Base-by-base conservation (phyloP, 2,797 vertebrate species). In the Brotula barbata region DNA sequence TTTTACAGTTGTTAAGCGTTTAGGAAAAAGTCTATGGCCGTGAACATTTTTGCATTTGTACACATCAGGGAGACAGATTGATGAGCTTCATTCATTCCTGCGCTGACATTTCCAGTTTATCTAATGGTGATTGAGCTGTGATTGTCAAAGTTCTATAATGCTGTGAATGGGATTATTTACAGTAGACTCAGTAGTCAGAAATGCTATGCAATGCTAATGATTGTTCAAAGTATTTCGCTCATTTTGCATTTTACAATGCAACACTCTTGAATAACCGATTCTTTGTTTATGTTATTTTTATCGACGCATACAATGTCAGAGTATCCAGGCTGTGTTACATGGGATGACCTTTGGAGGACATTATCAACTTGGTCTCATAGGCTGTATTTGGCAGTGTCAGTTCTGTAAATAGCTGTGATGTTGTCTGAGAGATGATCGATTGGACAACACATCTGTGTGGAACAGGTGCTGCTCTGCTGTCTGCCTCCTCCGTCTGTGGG, bases 391-490 rank as follows among this genome's bases (percentile, higher is more conserved):
- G 48, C 77, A 63, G 45, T 65, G 75, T 81, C 75, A 68, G 48
- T 71, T 64, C 40, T 59, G 46, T 83, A 86, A 85, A 79, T 75
- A 64, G 78, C 77, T 81, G 67, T 87, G 82, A 83, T 85, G 69
- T 73, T 61, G 75, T 82, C 72, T 80, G 59, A 65, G 69, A 82
- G 77, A 78, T 81, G 83, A 88, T 87, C 53, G 80, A 86, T 88
- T 84, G 28, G 33, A 64, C 52, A 72, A 73, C 80, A 87, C 83
- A 85, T 87, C 85, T 89, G 84, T 64, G 57, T 77, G 70, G 78
- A 87, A 72, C 84, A 89, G 85, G 81, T 85, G 85, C 72, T 61
- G 58, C 64, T 64, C 75, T 51, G 53, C 64, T 48, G 60, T 64
- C 75, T 63, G 28, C 80, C 72, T 52, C n/a, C 40, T 79, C 69